Conservation (phyloP, 2,113 vertebrate genomes). For the Coregonus clupeaformis region DNA sequence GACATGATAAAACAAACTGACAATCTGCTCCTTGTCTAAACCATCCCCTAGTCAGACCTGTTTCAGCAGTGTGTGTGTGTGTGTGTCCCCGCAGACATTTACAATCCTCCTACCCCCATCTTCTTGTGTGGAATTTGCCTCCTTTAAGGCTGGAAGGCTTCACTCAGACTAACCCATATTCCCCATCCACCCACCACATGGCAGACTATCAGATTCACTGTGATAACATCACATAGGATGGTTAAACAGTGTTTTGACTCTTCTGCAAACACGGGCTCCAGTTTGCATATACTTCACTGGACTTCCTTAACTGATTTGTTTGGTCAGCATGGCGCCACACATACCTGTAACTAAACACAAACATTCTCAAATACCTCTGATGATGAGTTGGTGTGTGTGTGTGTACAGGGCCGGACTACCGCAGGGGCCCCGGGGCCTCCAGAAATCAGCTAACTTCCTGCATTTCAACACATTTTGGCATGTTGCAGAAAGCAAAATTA, state of each 20-base stretch:
- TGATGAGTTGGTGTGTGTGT: not conserved
- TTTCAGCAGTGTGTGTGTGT: slow-evolving; percentile 6
- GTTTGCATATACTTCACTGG: slow-evolving; percentile 46
- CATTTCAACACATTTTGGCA: too few relatives aligned
- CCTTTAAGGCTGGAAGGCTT: slow-evolving; percentile 29
- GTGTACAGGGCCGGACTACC: not conserved
- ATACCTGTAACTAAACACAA: slow-evolving; percentile 22
- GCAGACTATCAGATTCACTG: slow-evolving; percentile 49
- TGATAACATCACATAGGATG: slow-evolving; percentile 53
- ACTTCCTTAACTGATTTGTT: slow-evolving; percentile 51
- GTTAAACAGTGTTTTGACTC: slow-evolving; percentile 47
- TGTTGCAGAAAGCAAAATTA: too few relatives aligned
- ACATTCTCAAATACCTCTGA: slow-evolving; percentile 12
- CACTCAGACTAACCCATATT: slow-evolving; percentile 22
- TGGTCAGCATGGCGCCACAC: slow-evolving; percentile 49
- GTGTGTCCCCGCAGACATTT: too few relatives aligned
- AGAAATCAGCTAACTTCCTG: too few relatives aligned
- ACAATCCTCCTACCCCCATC: too few relatives aligned
- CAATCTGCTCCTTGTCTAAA: slow-evolving; percentile 41
- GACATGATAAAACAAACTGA: slow-evolving; percentile 53
- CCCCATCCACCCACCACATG: slow-evolving; percentile 6
- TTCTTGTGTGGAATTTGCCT: too few relatives aligned
- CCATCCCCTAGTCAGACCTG: slow-evolving; percentile 21
- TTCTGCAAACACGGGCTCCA: slow-evolving; percentile 57
- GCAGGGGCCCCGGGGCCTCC: too few relatives aligned